A percentile compares a stretch with the other conserved stretches of the same genome.
Evolutionary conservation across 2,113 vertebrate genomes (phyloP).

Genomic region (Sylvietta virens): DNA sequence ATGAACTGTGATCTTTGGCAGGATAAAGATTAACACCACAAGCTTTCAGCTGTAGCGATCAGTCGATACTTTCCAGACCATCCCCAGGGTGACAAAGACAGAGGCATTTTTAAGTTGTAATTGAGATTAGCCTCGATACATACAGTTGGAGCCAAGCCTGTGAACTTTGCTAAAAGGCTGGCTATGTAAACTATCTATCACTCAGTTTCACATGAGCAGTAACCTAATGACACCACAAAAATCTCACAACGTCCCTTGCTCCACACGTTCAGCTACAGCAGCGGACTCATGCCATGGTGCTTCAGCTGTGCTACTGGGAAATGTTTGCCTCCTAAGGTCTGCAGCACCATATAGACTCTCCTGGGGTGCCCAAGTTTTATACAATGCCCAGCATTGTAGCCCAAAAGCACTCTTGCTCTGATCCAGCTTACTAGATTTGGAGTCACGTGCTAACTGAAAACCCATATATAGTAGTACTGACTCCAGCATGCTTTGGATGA

Average conservation of each 20-base stretch:
- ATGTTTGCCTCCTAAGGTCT: background rate
- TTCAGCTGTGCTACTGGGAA: background rate
- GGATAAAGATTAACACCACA: background rate
- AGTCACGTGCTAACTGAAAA: background rate
- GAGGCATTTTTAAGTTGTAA: slow-evolving; percentile 50
- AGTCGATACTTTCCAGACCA: background rate
- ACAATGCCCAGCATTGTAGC: background rate
- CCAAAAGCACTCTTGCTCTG: background rate
- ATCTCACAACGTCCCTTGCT: background rate
- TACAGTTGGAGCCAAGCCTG: slow-evolving; percentile 1
- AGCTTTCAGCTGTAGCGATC: background rate
- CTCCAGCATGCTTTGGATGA: background rate
- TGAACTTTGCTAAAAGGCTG: slow-evolving; percentile 22
- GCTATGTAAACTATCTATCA: slow-evolving; percentile 1
- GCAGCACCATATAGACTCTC: rapidly evolving
- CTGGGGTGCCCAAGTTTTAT: background rate
- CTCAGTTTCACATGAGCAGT: slow-evolving; percentile 7
- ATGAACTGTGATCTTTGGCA: slow-evolving; percentile 17
- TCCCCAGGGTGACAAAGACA: background rate
- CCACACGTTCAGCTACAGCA: background rate
- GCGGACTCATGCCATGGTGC: background rate
- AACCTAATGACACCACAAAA: slow-evolving; percentile 40
- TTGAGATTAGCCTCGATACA: slow-evolving; percentile 22
- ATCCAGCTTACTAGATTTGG: background rate
- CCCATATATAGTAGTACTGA: background rate